These are phyloP conservation scores for Myiothlypis coronata DNA, from an alignment of 2,797 vertebrate species.

Conservation along the genomic window DNA sequence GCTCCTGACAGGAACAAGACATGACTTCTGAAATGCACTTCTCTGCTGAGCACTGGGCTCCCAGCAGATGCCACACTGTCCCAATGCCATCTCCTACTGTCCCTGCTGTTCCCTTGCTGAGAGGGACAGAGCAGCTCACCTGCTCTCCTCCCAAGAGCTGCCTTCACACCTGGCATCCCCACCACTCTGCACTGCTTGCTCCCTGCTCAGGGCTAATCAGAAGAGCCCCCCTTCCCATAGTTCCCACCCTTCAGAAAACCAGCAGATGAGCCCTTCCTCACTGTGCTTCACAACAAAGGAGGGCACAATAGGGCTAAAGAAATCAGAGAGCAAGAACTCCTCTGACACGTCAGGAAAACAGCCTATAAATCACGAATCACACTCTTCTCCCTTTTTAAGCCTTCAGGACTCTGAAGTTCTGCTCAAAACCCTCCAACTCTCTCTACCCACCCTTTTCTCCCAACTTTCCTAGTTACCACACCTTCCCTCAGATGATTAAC, in stretches of 20 bases:
- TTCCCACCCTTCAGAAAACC: not conserved
- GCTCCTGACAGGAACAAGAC: not conserved
- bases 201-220: not conserved
- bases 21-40: not conserved
- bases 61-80: not conserved
- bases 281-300: not conserved
- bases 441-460: not conserved
- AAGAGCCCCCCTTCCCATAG: not conserved
- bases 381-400: not conserved
- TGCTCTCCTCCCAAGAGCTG: not conserved
- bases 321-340: not conserved
- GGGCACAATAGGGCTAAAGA: not conserved
- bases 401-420: not conserved
- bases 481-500: not conserved
- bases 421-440: not conserved
- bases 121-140: not conserved
- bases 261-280: not conserved
- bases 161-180: not conserved
- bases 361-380: not conserved
- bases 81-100: rapidly evolving
- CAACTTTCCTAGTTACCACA: not conserved
- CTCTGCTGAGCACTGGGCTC: not conserved
- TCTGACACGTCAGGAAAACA: not conserved
- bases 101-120: not conserved
- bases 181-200: not conserved